Conservation (phyloP, 2,113 vertebrate species). For the Nymphicus hollandicus region DNA sequence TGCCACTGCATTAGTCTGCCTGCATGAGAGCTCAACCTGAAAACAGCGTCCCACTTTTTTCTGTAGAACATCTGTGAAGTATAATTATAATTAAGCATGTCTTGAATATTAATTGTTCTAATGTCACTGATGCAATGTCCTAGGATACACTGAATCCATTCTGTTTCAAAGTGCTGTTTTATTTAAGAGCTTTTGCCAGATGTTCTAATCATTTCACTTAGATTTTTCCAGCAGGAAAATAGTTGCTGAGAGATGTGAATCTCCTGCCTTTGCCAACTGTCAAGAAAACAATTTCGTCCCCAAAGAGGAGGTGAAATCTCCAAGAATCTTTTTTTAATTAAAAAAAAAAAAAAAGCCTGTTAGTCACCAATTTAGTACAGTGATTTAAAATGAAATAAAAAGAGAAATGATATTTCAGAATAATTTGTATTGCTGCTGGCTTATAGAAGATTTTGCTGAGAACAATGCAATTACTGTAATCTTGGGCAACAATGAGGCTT, state of each 20-base stretch:
- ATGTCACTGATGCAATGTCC: conserved; percentile 57
- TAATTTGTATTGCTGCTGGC: neutral
- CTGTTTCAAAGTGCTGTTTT: conserved; percentile 55
- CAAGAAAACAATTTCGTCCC: conserved; percentile 51
- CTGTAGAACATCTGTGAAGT: conserved; percentile 54
- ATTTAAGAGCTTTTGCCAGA: conserved; percentile 67
- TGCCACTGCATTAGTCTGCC: neutral
- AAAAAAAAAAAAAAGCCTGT: neutral
- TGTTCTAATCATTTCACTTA: conserved; percentile 67
- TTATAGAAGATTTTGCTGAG: neutral
- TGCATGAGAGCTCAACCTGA: conserved; percentile 48
- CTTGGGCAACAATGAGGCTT: neutral
- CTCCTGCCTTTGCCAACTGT: conserved; percentile 50
- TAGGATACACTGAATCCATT: conserved; percentile 56
- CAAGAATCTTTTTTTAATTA: neutral
- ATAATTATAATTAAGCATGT: conserved; percentile 62
- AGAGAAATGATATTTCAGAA: neutral
- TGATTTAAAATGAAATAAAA: neutral
- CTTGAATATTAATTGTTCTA: conserved; percentile 72
- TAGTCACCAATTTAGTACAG: neutral
- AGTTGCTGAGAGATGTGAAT: conserved; percentile 59
- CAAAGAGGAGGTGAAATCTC: conserved; percentile 26
- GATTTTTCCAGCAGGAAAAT: conserved; percentile 65
- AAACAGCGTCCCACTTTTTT: conserved; percentile 28
- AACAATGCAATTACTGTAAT: neutral